Evolutionary conservation across 1,140 invertebrate species (phyloP).

Genomic region (Oedothorax gibbosus): DNA sequence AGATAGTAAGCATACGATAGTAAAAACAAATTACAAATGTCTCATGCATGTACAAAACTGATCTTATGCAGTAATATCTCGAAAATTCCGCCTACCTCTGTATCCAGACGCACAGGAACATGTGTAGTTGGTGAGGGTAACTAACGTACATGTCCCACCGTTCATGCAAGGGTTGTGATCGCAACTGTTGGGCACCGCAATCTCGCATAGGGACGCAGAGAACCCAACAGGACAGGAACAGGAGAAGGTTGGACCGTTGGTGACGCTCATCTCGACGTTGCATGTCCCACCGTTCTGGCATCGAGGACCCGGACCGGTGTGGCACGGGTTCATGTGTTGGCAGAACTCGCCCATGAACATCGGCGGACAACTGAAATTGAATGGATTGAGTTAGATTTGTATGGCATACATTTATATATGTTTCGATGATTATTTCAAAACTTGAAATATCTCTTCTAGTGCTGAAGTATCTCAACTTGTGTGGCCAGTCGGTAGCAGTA

Average conservation of each 20-base stretch:
- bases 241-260: constrained; percentile 72
- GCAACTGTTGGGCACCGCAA: constrained; percentile 74
- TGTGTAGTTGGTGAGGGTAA: constrained; percentile 79
- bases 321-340: constrained; percentile 91
- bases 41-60: too few species aligned
- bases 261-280: constrained; percentile 85
- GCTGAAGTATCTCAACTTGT: too few species aligned
- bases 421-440: too few species aligned
- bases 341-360: constrained; percentile 94
- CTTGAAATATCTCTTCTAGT: too few species aligned
- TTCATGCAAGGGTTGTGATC: constrained; percentile 86
- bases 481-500: too few species aligned
- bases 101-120: constrained; percentile 87
- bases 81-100: constrained; percentile 73
- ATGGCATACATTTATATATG: too few species aligned
- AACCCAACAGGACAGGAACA: constrained; percentile 91
- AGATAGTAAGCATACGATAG: too few species aligned
- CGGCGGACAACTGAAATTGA: constrained; percentile 86
- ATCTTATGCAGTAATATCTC: too few species aligned
- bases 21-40: too few species aligned
- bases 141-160: constrained; percentile 84
- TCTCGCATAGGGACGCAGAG: constrained; percentile 82
- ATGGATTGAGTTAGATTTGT: constrained; percentile 47
- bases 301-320: constrained; percentile 80
- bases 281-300: constrained; percentile 93